Percentiles rank a stretch among this genome's conserved stretches.
phyloP scores from a whole-genome alignment of 2,797 vertebrate species.

The Netta rufina region DNA sequence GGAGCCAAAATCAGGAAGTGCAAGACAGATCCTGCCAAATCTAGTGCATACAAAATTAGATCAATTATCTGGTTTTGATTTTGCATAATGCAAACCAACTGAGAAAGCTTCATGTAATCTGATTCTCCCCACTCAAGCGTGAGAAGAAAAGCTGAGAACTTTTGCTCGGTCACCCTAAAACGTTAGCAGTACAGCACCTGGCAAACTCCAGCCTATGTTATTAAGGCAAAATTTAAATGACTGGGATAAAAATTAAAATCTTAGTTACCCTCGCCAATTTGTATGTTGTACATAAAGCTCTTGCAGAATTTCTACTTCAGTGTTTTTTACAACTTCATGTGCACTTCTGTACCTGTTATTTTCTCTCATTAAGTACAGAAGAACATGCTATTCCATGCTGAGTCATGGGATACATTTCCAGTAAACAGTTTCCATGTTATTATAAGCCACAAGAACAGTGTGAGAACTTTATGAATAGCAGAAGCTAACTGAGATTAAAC shows the following conservation, averaged over 20 bases:
- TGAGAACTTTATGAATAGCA: conserved; percentile 61
- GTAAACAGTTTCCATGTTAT: conserved; percentile 52
- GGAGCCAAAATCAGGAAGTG: background rate
- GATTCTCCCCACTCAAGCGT: background rate
- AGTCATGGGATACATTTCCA: conserved; percentile 31
- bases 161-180: background rate
- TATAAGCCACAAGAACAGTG: conserved; percentile 45
- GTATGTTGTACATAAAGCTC: background rate
- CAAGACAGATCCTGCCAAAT: background rate
- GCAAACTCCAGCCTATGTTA: background rate
- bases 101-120: background rate
- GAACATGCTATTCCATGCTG: conserved; percentile 23
- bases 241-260: background rate
- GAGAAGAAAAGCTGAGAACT: background rate
- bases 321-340: conserved; percentile 27
- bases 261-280: background rate
- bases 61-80: background rate
- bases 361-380: conserved; percentile 59
- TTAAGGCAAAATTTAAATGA: background rate
- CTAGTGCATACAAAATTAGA: background rate
- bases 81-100: background rate
- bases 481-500: conserved; percentile 49
- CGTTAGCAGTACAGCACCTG: background rate
- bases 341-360: conserved; percentile 38
- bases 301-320: conserved; percentile 4